Evolutionary conservation across 2,888 invertebrate species (phyloP).

Genomic region (Andrena minutula): DNA sequence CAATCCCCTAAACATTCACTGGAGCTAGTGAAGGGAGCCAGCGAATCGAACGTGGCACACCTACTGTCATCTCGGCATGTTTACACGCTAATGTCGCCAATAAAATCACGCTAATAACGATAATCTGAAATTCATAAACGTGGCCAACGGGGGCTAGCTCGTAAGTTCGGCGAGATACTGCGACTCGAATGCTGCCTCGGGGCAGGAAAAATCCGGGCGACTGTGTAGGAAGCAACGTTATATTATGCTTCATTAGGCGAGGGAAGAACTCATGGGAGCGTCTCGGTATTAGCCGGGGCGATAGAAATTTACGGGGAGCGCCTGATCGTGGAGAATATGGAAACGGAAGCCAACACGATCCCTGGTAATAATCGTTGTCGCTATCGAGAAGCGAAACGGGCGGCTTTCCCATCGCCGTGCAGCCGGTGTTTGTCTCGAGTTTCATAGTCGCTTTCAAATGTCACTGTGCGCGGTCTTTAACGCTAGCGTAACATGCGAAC

Average conservation of each 20-base stretch:
- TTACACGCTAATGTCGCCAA: constrained; percentile 67
- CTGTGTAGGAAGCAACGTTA: constrained; percentile 45
- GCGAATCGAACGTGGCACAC: constrained; percentile 54
- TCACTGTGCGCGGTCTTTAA: constrained; percentile 52
- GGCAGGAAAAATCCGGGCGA: constrained; percentile 26
- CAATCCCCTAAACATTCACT: constrained; percentile 33
- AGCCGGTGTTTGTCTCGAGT: not conserved
- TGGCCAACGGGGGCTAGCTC: constrained; percentile 44
- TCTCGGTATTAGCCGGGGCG: constrained; percentile 7
- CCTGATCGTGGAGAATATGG: constrained; percentile 24
- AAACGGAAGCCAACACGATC: constrained; percentile 46
- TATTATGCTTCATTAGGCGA: constrained; percentile 55
- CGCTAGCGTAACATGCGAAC: constrained; percentile 27
- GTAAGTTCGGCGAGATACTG: constrained; percentile 65
- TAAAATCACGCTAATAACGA: constrained; percentile 75
- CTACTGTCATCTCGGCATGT: constrained; percentile 59
- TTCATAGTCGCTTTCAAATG: constrained; percentile 48
- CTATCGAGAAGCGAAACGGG: constrained; percentile 34
- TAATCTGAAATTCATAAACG: constrained; percentile 74
- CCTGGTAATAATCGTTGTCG: constrained; percentile 35
- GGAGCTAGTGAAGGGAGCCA: constrained; percentile 53
- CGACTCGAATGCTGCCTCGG: constrained; percentile 3
- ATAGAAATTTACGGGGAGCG: constrained; percentile 41
- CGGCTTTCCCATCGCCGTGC: constrained; percentile 25
- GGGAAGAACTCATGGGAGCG: constrained; percentile 3